These are phyloP conservation scores for Cricetomys ansorgei DNA, from an alignment of 2,113 vertebrate genomes.

Conservation along the genomic window DNA sequence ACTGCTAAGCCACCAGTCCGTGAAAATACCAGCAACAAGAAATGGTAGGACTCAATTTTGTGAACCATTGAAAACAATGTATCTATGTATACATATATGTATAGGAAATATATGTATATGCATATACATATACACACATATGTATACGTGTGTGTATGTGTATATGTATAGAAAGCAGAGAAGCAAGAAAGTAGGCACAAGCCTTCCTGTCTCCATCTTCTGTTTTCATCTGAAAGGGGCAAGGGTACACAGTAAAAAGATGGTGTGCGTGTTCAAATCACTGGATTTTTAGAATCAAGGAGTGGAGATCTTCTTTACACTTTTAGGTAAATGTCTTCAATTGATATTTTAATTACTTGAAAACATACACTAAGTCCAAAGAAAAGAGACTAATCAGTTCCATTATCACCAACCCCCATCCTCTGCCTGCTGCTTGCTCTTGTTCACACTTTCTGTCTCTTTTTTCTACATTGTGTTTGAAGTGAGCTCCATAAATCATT, in stretches of 20 bases:
- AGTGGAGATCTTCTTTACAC: not conserved
- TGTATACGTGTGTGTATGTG: no score
- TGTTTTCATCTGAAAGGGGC: not conserved
- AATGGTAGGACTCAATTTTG: not conserved
- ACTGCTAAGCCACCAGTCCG: not conserved
- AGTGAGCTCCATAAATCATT: not conserved
- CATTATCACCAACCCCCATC: not conserved
- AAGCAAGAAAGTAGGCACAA: not conserved
- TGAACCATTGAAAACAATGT: not conserved
- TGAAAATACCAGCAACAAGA: slow-evolving; percentile 13
- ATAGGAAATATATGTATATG: no score
- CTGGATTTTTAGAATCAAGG: not conserved
- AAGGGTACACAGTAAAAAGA: not conserved
- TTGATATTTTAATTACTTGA: not conserved
- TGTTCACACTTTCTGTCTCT: not conserved
- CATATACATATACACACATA: no score
- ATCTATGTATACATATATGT: not conserved
- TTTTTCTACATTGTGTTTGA: slow-evolving; percentile 33
- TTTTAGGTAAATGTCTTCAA: not conserved
- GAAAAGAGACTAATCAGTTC: not conserved
- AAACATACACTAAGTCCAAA: not conserved
- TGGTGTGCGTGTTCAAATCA: not conserved
- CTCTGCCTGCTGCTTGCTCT: not conserved
- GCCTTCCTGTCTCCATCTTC: not conserved
- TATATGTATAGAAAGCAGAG: not conserved